These are phyloP conservation scores for Heliothis virescens DNA, from an alignment of 1,140 invertebrate genomes.

Conservation along the genomic window DNA sequence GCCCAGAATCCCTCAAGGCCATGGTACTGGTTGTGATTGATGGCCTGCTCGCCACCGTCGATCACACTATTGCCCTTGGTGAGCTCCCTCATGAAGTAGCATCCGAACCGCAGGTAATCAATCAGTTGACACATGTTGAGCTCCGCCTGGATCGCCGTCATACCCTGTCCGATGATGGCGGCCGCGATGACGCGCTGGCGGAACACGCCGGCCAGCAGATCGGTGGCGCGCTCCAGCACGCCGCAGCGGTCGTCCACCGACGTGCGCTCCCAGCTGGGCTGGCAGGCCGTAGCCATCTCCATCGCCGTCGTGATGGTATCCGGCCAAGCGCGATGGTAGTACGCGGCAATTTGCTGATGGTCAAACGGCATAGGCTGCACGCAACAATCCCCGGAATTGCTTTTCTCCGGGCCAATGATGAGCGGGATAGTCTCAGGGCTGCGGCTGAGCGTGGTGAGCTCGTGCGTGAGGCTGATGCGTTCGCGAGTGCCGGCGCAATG, in stretches of 20 bases:
- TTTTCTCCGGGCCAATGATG: slow-evolving; percentile 3
- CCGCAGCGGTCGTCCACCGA: slow-evolving; percentile 22
- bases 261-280: slow-evolving; percentile 29
- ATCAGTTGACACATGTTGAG: slow-evolving; percentile 27
- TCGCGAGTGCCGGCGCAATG: neutral
- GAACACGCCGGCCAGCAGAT: slow-evolving; percentile 16
- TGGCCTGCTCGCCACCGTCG: slow-evolving; percentile 5
- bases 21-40: slow-evolving; percentile 34
- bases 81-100: slow-evolving; percentile 28
- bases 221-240: slow-evolving; percentile 18
- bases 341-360: slow-evolving; percentile 10
- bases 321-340: slow-evolving; percentile 13
- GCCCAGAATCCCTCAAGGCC: slow-evolving; percentile 39
- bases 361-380: slow-evolving; percentile 19
- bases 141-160: slow-evolving; percentile 42
- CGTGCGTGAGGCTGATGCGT: slow-evolving; percentile 11
- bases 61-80: slow-evolving; percentile 16
- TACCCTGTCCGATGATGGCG: slow-evolving; percentile 25
- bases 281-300: neutral
- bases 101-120: slow-evolving; percentile 34
- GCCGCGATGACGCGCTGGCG: slow-evolving; percentile 31
- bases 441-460: slow-evolving; percentile 10
- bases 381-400: neutral
- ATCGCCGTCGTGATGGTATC: neutral
- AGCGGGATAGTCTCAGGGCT: slow-evolving; percentile 6